Percentiles rank a stretch among this genome's conserved stretches.
phyloP scores from a whole-genome alignment of 2,113 vertebrate genomes.

The Phylloscopus trochiloides region DNA sequence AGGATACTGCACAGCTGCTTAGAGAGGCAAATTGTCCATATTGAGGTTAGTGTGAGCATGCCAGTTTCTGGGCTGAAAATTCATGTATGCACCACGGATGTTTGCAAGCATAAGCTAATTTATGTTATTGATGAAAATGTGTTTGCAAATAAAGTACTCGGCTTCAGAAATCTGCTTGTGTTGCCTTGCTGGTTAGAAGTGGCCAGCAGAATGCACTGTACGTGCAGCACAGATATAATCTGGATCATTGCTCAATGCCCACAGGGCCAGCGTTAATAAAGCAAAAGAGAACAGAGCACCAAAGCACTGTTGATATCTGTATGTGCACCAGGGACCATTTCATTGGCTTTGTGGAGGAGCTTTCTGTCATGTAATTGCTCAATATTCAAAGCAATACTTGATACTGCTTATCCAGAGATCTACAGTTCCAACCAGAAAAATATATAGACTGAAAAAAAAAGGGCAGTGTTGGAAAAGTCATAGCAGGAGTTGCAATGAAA shows the following conservation, averaged over 20 bases:
- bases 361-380: slow-evolving; percentile 45
- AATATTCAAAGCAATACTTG: slow-evolving; percentile 22
- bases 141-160: neutral
- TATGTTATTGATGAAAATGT: neutral
- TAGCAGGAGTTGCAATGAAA: neutral
- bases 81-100: neutral
- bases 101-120: neutral
- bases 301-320: slow-evolving; percentile 1
- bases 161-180: neutral
- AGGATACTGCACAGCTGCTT: neutral
- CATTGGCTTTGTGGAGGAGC: neutral
- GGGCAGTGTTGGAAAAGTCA: neutral
- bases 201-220: slow-evolving; percentile 31
- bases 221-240: neutral
- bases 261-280: slow-evolving; percentile 34
- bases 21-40: neutral
- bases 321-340: slow-evolving; percentile 15
- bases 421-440: neutral
- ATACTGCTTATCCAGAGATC: neutral
- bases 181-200: neutral
- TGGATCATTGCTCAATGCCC: slow-evolving; percentile 35
- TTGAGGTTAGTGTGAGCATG: neutral
- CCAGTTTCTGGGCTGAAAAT: neutral
- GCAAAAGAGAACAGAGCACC: slow-evolving; percentile 40
- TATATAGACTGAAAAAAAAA: neutral